Conservation (phyloP, 2,888 invertebrate genomes). For the Osedax frankpressi region DNA sequence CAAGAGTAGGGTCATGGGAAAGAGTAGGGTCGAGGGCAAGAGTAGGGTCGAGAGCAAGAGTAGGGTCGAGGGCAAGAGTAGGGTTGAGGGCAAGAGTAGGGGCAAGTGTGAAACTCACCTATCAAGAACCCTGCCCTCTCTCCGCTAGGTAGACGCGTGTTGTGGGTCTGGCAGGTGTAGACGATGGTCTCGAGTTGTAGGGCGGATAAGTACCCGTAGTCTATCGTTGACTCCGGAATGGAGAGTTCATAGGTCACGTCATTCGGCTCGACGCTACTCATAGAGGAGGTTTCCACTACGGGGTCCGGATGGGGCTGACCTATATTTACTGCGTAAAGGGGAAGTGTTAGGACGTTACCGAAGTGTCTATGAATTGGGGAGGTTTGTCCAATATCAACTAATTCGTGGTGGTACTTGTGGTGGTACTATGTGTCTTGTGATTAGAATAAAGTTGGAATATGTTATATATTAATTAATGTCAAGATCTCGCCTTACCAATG, state of each 20-base stretch:
- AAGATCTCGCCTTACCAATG: too few species aligned
- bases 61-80: neutral
- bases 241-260: conserved; percentile 67
- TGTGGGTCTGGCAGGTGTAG: conserved; percentile 92
- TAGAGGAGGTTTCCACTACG: conserved; percentile 93
- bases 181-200: conserved; percentile 92
- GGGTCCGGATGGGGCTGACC: conserved; percentile 71
- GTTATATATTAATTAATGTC: too few species aligned
- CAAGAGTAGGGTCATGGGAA: neutral
- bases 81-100: neutral
- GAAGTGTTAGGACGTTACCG: too few species aligned
- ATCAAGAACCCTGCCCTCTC: conserved; percentile 87
- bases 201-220: conserved; percentile 75
- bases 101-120: conserved; percentile 49
- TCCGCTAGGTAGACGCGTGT: conserved; percentile 70
- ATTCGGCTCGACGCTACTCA: conserved; percentile 85
- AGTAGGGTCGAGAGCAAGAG: neutral
- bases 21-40: neutral
- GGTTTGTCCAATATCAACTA: too few species aligned
- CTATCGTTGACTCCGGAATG: conserved; percentile 63
- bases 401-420: too few species aligned
- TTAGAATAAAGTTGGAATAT: too few species aligned
- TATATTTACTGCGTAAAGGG: conserved; percentile 22
- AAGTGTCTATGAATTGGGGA: too few species aligned
- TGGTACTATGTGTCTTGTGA: too few species aligned